Conservation (phyloP, 2,797 vertebrate species). For the Streptopelia turtur region DNA sequence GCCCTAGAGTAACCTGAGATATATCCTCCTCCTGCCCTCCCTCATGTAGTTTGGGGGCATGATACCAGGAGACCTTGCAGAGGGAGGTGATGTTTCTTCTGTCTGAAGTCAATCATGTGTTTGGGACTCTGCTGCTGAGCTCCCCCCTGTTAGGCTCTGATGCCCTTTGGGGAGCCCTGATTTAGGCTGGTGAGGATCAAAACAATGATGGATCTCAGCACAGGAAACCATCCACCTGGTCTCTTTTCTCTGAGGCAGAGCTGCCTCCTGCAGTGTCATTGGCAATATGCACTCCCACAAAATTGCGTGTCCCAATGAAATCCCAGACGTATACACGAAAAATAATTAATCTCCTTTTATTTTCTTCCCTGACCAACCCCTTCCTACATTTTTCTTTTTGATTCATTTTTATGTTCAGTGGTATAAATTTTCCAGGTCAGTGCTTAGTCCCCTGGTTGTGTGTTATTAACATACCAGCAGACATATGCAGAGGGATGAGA, state of each 20-base stretch:
- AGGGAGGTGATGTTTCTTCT: background rate
- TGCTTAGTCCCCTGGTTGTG: background rate
- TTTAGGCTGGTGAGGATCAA: background rate
- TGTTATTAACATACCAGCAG: slow-evolving; percentile 36
- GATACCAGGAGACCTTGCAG: background rate
- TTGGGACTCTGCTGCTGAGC: background rate
- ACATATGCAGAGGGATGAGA: slow-evolving; percentile 17
- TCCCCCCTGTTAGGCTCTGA: background rate
- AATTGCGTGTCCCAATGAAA: background rate
- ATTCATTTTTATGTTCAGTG: slow-evolving; percentile 36
- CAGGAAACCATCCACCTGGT: background rate
- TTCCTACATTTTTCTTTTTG: slow-evolving; percentile 34
- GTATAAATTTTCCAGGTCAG: slow-evolving; percentile 52
- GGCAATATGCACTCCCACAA: background rate
- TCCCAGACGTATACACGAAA: background rate
- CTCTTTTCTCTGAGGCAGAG: background rate
- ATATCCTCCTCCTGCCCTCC: background rate
- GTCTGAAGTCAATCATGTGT: background rate
- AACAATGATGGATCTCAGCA: background rate
- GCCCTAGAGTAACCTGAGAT: background rate
- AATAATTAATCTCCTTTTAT: slow-evolving; percentile 4
- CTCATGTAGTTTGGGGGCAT: background rate
- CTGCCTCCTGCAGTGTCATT: background rate
- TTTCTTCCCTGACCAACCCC: background rate
- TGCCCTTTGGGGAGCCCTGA: background rate